phyloP scores from a whole-genome alignment of 2,113 vertebrate species.

The Lampris megalopsis region DNA sequence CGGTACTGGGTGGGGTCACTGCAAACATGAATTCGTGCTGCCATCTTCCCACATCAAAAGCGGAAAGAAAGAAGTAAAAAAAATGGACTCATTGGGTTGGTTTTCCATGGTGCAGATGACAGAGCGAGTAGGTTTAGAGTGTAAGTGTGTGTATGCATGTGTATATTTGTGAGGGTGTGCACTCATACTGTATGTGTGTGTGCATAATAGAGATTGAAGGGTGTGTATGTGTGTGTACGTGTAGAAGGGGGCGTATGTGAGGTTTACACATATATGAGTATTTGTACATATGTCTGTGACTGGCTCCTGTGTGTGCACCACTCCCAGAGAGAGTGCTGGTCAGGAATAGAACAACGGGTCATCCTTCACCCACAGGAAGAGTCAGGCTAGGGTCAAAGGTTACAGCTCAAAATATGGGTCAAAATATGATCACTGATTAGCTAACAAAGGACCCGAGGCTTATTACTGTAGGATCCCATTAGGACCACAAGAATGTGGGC shows the following conservation, averaged over 20 bases:
- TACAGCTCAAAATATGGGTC: too few relatives aligned
- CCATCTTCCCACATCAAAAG: background rate
- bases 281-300: background rate
- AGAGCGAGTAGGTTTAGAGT: background rate
- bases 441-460: background rate
- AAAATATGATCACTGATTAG: too few relatives aligned
- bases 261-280: too few relatives aligned
- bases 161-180: background rate
- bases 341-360: background rate
- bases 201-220: background rate
- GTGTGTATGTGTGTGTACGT: constrained; percentile 1
- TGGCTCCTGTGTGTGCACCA: background rate
- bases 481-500: too few relatives aligned
- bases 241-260: too few relatives aligned
- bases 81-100: too few relatives aligned
- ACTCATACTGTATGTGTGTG: background rate
- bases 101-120: too few relatives aligned
- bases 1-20: too few relatives aligned
- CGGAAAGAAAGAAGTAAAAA: background rate
- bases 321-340: background rate
- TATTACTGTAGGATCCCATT: too few relatives aligned
- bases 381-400: background rate
- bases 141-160: constrained; percentile 1
- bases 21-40: too few relatives aligned
- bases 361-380: background rate